Evolutionary conservation across 2,113 vertebrate species (phyloP).

Genomic region (Semnornis frantzii): DNA sequence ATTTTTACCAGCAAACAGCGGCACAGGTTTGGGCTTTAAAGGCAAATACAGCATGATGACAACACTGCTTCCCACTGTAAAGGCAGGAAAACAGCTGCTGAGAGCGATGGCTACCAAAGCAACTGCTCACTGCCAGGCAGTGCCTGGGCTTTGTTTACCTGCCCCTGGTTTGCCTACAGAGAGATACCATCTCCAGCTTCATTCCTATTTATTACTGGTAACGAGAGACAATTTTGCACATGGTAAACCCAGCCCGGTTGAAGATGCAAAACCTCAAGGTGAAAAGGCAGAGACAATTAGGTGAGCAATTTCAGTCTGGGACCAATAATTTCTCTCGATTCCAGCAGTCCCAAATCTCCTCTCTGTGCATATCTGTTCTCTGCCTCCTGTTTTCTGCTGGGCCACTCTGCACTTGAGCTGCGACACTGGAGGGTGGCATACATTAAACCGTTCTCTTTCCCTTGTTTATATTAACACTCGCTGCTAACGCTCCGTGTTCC

Average conservation of each 20-base stretch:
- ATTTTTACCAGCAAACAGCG: background rate
- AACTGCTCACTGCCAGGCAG: background rate
- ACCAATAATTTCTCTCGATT: background rate
- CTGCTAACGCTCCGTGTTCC: background rate
- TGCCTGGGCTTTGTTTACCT: background rate
- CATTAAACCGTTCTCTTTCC: background rate
- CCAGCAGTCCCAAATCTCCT: background rate
- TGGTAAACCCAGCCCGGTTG: background rate
- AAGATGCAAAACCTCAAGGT: slow-evolving; percentile 13
- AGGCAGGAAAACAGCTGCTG: background rate
- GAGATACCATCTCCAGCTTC: slow-evolving; percentile 30
- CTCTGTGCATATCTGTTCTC: background rate
- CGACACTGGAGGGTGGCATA: background rate
- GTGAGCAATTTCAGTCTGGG: background rate
- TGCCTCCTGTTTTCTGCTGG: background rate
- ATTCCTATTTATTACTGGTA: slow-evolving; percentile 32
- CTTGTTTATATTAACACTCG: background rate
- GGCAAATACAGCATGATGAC: background rate
- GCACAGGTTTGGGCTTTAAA: background rate
- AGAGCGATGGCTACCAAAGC: background rate
- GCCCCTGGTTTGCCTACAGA: background rate
- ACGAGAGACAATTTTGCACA: slow-evolving; percentile 10
- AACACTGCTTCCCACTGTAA: background rate
- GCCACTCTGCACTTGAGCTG: background rate
- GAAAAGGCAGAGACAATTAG: background rate